Conservation (phyloP, 2,113 vertebrate species). For the Dipodomys stephensi region DNA sequence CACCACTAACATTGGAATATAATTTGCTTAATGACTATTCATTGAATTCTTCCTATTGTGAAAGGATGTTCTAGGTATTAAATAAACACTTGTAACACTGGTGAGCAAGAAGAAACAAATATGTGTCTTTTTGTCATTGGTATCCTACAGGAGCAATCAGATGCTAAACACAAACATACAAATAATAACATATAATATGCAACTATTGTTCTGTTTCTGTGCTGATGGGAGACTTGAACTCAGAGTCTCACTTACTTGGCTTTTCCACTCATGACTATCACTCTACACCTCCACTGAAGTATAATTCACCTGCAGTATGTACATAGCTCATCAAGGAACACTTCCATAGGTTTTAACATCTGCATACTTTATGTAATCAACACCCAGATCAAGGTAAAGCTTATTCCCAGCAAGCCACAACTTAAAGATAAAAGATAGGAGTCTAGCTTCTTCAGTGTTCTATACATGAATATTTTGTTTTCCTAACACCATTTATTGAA, state of each 20-base stretch:
- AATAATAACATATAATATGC: neutral
- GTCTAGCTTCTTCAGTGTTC: too few relatives aligned
- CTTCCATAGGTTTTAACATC: neutral
- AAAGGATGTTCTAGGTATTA: too few relatives aligned
- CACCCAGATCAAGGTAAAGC: neutral
- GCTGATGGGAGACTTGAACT: too few relatives aligned
- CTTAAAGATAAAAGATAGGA: too few relatives aligned
- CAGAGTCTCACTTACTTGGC: too few relatives aligned
- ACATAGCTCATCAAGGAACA: neutral
- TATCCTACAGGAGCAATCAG: neutral
- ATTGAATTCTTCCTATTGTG: neutral
- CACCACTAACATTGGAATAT: neutral
- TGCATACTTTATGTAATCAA: neutral
- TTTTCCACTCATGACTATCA: too few relatives aligned
- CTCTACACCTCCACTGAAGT: neutral
- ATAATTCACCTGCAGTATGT: neutral
- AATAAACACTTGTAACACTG: neutral
- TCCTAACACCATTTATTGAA: too few relatives aligned
- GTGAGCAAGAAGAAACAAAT: constrained; percentile 6
- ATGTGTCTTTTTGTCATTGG: neutral
- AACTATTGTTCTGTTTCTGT: neutral
- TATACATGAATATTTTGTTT: too few relatives aligned
- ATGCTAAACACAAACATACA: neutral
- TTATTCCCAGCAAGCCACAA: neutral
- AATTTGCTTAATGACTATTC: neutral